These are phyloP conservation scores for Prenolepis imparis DNA, from an alignment of 2,888 invertebrate species.

Conservation along the genomic window DNA sequence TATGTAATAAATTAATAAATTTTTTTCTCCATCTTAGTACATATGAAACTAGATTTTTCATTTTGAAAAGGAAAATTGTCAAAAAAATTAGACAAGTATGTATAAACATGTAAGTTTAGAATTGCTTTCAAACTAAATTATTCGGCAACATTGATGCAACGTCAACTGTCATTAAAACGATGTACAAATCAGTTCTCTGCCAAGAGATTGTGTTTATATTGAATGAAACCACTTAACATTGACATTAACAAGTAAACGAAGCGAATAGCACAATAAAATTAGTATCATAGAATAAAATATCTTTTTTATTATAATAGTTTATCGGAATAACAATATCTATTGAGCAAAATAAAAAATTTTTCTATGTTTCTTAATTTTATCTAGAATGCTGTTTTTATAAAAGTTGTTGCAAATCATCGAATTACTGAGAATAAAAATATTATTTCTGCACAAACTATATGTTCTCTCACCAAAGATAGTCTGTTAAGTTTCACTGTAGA, in stretches of 20 bases:
- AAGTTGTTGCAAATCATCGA: slow-evolving; percentile 16
- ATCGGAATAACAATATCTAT: slow-evolving; percentile 11
- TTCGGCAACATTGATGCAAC: slow-evolving; percentile 9
- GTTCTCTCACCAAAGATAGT: slow-evolving; percentile 2
- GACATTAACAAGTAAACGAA: slow-evolving; percentile 27
- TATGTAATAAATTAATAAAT: not conserved
- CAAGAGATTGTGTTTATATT: slow-evolving; percentile 21
- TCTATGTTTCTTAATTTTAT: not conserved
- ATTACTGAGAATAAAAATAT: slow-evolving; percentile 23
- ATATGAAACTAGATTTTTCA: not conserved
- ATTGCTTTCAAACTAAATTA: slow-evolving; percentile 17
- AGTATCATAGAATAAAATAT: not conserved
- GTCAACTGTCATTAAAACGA: not conserved
- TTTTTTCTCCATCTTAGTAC: not conserved
- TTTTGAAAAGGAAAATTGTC: slow-evolving; percentile 15
- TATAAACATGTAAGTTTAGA: not conserved
- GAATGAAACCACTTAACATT: not conserved
- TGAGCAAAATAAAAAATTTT: not conserved
- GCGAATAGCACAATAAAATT: slow-evolving; percentile 4
- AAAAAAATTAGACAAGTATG: slow-evolving; percentile 7
- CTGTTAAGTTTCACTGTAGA: slow-evolving; percentile 17
- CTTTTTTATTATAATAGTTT: not conserved
- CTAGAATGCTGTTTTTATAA: slow-evolving; percentile 16
- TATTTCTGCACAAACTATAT: slow-evolving; percentile 15
- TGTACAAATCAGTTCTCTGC: slow-evolving; percentile 4